Conservation (phyloP, 2,888 invertebrate species). For the Ormyrus nitidulus region DNA sequence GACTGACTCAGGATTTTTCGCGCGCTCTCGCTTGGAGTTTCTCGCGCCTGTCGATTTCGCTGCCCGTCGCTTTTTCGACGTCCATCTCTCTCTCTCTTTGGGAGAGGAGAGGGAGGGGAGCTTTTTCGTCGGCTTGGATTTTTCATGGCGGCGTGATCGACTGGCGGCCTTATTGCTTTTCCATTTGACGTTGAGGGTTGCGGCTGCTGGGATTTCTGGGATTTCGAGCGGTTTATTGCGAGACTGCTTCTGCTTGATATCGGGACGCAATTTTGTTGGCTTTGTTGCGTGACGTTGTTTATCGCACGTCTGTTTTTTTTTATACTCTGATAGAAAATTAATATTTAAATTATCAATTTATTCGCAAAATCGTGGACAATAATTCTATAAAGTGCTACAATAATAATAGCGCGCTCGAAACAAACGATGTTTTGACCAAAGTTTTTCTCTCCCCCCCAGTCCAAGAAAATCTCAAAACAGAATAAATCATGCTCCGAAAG, state of each 20-base stretch:
- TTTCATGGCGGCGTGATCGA: slow-evolving; percentile 35
- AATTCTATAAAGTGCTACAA: too few species aligned
- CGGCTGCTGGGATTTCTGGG: slow-evolving; percentile 1
- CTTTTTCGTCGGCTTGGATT: slow-evolving; percentile 29
- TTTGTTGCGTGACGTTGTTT: not conserved
- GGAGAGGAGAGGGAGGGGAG: not conserved
- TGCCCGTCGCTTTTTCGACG: not conserved
- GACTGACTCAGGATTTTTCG: too few species aligned
- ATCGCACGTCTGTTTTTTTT: not conserved
- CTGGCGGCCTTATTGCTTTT: slow-evolving; percentile 53
- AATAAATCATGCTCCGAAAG: too few species aligned
- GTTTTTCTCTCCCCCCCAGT: too few species aligned
- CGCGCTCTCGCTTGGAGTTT: not conserved
- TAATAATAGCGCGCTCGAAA: too few species aligned
- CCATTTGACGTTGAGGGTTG: slow-evolving; percentile 29
- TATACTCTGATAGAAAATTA: too few species aligned
- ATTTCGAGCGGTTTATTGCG: slow-evolving; percentile 21
- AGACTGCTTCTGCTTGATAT: not conserved
- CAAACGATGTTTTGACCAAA: too few species aligned
- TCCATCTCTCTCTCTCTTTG: too few species aligned
- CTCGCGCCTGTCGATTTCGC: slow-evolving; percentile 45
- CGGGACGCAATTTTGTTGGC: not conserved
- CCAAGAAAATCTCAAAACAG: too few species aligned
- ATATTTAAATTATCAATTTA: too few species aligned
- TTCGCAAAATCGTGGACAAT: too few species aligned